Evolutionary conservation across 2,888 invertebrate species (phyloP), one percentile per base, ranked within the genome.

Genomic region (Empis livida): DNA sequence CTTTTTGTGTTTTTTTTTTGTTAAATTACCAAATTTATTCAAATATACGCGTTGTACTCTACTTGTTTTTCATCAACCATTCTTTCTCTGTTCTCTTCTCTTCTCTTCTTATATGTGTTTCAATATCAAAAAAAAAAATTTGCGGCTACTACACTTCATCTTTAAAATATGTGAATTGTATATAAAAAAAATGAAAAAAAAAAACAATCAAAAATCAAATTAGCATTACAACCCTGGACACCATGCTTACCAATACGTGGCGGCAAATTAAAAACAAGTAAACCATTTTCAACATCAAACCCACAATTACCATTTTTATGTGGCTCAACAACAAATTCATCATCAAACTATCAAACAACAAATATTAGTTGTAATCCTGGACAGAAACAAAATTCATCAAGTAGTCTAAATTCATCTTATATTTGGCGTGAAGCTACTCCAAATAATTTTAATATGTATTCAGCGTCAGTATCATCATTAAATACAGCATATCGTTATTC

Each of bases 351-450:
- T 2, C 23, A 5, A 27, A 6, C 23, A 27, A n/a, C 4, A 5
- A 2, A n/a, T 3, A 8, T 5, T 13, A 23, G 27, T 41, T 41
- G 23, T 41, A 13, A 23, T n/a, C 15, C 37, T 23, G 50, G 39
- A 46, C 40, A 45, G 61, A 35, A 61, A 38, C 68, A 65, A 52
- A 63, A 62, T 46, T 68, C 68, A 27, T 62, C 64, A 3, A 64
- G 59, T 54, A 70, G 69, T 42, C 54, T 70, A 27, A 70, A 70
- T 49, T 68, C 69, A 27, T 70, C 69, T n/a, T 68, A 63, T 49
- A 68, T 70, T 44, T 70, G 70, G 70, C 67, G 70, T 46, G 70
- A 70, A 57, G 70, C 67, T 14, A 68, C 64, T 56, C 70, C 70
- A 40, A 69, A 70, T 54, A 68, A 63, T 57, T 69, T 70, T 48